Conservation (phyloP, 2,113 vertebrate genomes). For the Paralichthys olivaceus region DNA sequence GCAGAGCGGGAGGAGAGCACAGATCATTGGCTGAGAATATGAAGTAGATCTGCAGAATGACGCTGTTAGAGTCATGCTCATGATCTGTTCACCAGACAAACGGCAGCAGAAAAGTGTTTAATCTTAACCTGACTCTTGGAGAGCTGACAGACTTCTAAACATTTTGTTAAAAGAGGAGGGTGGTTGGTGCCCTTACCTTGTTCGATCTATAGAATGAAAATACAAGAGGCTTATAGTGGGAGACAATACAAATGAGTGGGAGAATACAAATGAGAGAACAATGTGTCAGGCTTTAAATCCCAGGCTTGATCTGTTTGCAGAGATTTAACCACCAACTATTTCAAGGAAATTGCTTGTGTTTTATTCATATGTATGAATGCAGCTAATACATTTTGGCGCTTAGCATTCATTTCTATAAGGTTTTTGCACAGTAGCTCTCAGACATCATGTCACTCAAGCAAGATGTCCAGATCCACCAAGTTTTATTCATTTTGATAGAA, state of each 20-base stretch:
- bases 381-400: background rate
- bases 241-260: background rate
- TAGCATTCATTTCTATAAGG: background rate
- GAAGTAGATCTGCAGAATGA: slow-evolving; percentile 64
- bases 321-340: background rate
- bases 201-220: slow-evolving; percentile 27
- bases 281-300: slow-evolving; percentile 9
- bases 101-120: slow-evolving; percentile 34
- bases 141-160: slow-evolving; percentile 25
- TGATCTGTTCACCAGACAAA: slow-evolving; percentile 36
- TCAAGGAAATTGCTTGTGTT: background rate
- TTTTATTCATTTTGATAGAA: background rate
- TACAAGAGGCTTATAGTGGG: background rate
- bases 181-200: background rate
- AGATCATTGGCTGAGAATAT: slow-evolving; percentile 60
- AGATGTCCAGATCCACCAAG: background rate
- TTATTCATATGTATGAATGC: background rate
- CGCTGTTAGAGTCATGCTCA: slow-evolving; percentile 52
- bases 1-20: slow-evolving; percentile 28
- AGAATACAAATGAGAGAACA: slow-evolving; percentile 4
- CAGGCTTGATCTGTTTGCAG: background rate
- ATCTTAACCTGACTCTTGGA: slow-evolving; percentile 14
- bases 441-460: background rate
- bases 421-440: background rate
- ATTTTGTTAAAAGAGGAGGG: slow-evolving; percentile 13